phyloP scores from a whole-genome alignment of 2,797 vertebrate species.

The Betta splendens region DNA sequence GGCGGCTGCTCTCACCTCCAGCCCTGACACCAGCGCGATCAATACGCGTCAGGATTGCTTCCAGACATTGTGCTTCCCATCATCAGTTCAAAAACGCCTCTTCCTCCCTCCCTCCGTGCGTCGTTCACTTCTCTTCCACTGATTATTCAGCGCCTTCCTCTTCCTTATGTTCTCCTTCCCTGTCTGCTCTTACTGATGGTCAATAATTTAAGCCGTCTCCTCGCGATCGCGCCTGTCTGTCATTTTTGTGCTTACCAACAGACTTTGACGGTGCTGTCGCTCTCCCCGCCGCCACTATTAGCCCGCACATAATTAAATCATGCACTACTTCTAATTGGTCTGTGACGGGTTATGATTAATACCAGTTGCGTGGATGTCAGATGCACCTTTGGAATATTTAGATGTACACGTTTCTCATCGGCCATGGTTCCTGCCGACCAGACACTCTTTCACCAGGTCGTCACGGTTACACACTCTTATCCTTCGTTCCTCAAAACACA shows the following conservation, averaged over 20 bases:
- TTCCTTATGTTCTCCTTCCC: background rate
- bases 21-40: constrained; percentile 20
- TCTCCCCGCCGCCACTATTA: background rate
- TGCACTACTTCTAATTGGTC: constrained; percentile 13
- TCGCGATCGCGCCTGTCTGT: constrained; percentile 11
- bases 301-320: constrained; percentile 4
- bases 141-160: background rate
- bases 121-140: background rate
- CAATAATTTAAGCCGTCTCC: constrained; percentile 12
- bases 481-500: constrained; percentile 44
- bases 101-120: background rate
- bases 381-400: constrained; percentile 22
- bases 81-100: constrained; percentile 4
- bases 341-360: constrained; percentile 11
- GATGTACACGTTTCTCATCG: constrained; percentile 32
- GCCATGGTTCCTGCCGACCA: constrained; percentile 22
- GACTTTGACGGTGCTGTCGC: constrained; percentile 6
- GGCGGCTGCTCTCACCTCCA: constrained; percentile 34
- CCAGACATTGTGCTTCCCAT: constrained; percentile 6
- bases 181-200: background rate
- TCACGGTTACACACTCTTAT: constrained; percentile 39
- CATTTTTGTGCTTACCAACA: constrained; percentile 4
- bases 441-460: constrained; percentile 35
- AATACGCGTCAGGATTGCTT: constrained; percentile 31
- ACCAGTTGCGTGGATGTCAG: constrained; percentile 28